Evolutionary conservation across 2,888 invertebrate genomes (phyloP).

Genomic region (Hemicrepidius hirtus): DNA sequence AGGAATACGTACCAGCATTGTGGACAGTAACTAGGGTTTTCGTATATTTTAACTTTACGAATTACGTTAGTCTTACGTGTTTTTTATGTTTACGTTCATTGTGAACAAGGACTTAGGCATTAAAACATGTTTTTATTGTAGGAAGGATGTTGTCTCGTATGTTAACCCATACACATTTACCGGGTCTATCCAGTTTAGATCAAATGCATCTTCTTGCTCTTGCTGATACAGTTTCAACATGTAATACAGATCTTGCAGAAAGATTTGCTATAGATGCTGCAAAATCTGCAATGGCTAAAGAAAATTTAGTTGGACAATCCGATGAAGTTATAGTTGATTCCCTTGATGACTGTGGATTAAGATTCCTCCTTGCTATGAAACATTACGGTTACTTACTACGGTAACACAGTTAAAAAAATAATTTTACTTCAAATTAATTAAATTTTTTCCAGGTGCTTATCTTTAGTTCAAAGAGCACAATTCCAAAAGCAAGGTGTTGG

Average conservation of each 20-base stretch:
- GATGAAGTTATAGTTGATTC: conserved; percentile 82
- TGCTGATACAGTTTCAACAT: conserved; percentile 97
- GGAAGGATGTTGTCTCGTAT: conserved; percentile 89
- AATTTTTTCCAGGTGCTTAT: conserved; percentile 82
- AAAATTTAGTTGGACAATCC: conserved; percentile 75
- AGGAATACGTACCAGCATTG: too few species aligned
- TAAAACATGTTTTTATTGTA: conserved; percentile 65
- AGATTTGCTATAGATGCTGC: conserved; percentile 83
- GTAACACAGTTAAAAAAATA: conserved; percentile 49
- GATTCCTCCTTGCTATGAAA: conserved; percentile 97
- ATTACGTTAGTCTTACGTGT: too few species aligned
- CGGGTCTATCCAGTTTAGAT: conserved; percentile 96
- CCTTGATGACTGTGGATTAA: conserved; percentile 96
- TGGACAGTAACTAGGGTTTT: too few species aligned
- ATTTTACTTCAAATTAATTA: too few species aligned
- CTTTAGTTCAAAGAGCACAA: conserved; percentile 89
- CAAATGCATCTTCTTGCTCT: conserved; percentile 99
- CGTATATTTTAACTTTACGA: too few species aligned
- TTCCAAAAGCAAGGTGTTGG: conserved; percentile 92
- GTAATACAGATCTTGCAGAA: conserved; percentile 91
- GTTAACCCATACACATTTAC: conserved; percentile 95
- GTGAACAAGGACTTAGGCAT: too few species aligned
- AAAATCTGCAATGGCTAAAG: conserved; percentile 80
- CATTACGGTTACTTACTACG: conserved; percentile 94
- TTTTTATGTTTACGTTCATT: too few species aligned